phyloP scores from a whole-genome alignment of 2,113 vertebrate species.

The Perca flavescens region DNA sequence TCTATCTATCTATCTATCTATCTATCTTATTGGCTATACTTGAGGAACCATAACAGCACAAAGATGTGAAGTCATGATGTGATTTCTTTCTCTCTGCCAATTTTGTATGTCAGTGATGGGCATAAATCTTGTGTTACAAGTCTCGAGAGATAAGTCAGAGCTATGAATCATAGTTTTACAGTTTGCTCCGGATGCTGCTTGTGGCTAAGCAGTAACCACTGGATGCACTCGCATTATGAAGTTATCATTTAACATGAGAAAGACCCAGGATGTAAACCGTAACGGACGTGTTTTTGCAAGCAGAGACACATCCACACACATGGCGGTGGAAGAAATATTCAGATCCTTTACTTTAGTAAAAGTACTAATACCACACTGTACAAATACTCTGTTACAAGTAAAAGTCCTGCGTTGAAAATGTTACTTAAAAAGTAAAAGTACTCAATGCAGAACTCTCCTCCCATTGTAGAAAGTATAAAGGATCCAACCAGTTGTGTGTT shows the following conservation, averaged over 20 bases:
- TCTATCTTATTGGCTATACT: background rate
- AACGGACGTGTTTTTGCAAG: constrained; percentile 5
- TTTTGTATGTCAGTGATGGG: constrained; percentile 16
- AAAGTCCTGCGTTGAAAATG: too few species aligned
- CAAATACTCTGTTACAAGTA: too few species aligned
- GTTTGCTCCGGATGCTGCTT: constrained; percentile 9
- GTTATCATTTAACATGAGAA: constrained; percentile 31
- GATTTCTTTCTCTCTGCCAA: constrained; percentile 28
- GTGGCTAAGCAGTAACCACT: background rate
- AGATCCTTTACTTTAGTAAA: too few species aligned
- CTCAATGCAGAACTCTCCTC: too few species aligned
- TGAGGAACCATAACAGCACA: background rate
- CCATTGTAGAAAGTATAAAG: too few species aligned
- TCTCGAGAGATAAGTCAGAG: constrained; percentile 40
- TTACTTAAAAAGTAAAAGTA: too few species aligned
- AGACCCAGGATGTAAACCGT: background rate
- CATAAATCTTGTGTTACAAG: constrained; percentile 42
- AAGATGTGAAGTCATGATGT: background rate
- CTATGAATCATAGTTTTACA: constrained; percentile 51
- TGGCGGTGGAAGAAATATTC: too few species aligned
- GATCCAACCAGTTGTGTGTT: too few species aligned
- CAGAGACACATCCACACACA: background rate
- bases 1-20: too few species aligned
- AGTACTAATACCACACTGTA: too few species aligned
- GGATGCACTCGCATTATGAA: constrained; percentile 52